Percentiles rank a stretch among this genome's conserved stretches.
These are phyloP conservation scores for Drosophila buzzatii DNA, from an alignment of 2,888 invertebrate species.

Conservation along the genomic window DNA sequence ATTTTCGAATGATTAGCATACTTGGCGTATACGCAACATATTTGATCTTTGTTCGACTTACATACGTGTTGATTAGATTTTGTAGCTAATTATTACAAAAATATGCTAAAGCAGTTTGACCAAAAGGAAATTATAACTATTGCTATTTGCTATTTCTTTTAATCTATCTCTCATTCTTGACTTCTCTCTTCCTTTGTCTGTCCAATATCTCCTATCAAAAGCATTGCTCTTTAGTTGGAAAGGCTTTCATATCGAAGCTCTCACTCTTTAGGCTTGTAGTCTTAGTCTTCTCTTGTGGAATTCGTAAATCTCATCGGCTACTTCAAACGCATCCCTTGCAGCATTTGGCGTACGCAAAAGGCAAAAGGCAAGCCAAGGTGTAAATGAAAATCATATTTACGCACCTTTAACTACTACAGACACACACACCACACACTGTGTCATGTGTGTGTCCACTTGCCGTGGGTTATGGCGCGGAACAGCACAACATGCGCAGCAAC, in stretches of 20 bases:
- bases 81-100: too few species aligned
- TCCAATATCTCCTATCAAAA: too few species aligned
- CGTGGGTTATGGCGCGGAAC: slow-evolving; percentile 49
- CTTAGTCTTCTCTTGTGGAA: slow-evolving; percentile 1
- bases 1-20: not conserved
- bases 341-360: too few species aligned
- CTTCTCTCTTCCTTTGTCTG: not conserved
- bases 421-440: not conserved
- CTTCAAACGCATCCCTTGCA: slow-evolving; percentile 66
- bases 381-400: slow-evolving; percentile 76
- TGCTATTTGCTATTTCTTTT: not conserved
- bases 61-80: too few species aligned
- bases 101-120: too few species aligned
- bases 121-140: too few species aligned
- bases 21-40: slow-evolving; percentile 1
- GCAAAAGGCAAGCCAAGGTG: slow-evolving; percentile 54
- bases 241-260: not conserved
- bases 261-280: too few species aligned
- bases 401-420: slow-evolving; percentile 51
- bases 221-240: too few species aligned
- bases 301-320: slow-evolving; percentile 46
- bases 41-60: not conserved
- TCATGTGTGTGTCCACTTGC: slow-evolving; percentile 45
- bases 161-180: not conserved
- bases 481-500: slow-evolving; percentile 39